phyloP scores from a whole-genome alignment of 2,888 invertebrate genomes.

The Mesorhabditis sp. region DNA sequence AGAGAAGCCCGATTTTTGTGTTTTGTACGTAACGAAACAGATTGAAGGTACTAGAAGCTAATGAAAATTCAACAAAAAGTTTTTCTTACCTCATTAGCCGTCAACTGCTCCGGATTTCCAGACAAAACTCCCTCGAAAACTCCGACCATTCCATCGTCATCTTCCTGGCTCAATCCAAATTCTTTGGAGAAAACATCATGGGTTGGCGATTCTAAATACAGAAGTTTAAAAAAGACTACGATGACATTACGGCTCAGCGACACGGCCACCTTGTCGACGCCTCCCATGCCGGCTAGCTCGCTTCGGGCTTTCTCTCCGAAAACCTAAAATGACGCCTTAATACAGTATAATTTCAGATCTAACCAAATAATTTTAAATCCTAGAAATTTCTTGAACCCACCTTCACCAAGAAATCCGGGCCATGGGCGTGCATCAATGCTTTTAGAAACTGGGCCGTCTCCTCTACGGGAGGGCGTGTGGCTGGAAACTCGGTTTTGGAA shows the following conservation, averaged over 20 bases:
- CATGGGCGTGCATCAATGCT: conserved; percentile 86
- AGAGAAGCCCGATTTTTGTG: no score
- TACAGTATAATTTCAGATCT: not conserved
- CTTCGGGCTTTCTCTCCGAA: conserved; percentile 91
- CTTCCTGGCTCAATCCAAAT: conserved; percentile 42
- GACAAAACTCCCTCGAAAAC: conserved; percentile 46
- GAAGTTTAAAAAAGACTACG: conserved; percentile 10
- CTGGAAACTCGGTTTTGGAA: conserved; percentile 63
- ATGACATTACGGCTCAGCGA: conserved; percentile 76
- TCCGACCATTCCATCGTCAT: conserved; percentile 41
- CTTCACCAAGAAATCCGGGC: conserved; percentile 92
- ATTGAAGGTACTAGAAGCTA: no score
- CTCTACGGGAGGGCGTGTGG: conserved; percentile 91
- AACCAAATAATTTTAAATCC: not conserved
- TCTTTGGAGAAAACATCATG: conserved; percentile 48
- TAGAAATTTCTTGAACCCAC: conserved; percentile 60
- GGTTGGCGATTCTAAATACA: conserved; percentile 50
- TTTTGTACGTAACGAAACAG: no score
- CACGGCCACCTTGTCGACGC: conserved; percentile 90
- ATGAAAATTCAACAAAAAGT: no score
- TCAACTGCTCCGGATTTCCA: conserved; percentile 44
- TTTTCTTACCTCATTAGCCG: conserved; percentile 31
- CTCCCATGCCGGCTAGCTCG: conserved; percentile 83
- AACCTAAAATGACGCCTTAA: conserved; percentile 74
- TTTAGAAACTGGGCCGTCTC: conserved; percentile 92